Evolutionary conservation across 2,888 invertebrate genomes (phyloP).

Genomic region (Lypha dubia): DNA sequence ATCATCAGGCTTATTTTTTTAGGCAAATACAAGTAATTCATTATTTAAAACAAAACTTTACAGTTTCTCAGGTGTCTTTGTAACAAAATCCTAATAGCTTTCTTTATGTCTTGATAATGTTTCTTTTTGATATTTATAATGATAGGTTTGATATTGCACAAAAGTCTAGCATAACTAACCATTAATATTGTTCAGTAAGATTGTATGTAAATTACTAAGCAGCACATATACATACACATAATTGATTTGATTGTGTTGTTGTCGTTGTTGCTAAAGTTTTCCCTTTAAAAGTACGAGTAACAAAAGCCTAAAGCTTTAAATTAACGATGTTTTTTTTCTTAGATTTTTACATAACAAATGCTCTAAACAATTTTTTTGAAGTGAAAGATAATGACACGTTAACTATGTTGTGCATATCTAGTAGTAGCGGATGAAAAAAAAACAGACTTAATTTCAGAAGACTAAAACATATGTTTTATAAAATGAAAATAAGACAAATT

Average conservation of each 20-base stretch:
- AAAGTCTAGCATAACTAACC: background rate
- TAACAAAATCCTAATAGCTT: background rate
- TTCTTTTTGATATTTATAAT: background rate
- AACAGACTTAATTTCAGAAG: background rate
- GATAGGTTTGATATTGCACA: background rate
- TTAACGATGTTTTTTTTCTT: conserved; percentile 53
- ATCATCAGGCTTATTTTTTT: background rate
- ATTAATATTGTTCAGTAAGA: background rate
- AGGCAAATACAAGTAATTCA: background rate
- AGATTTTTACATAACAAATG: conserved; percentile 36
- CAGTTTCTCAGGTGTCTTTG: background rate
- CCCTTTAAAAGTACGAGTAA: conserved; percentile 34
- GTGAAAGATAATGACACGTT: conserved; percentile 72
- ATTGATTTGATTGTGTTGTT: conserved; percentile 51
- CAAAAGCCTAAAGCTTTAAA: conserved; percentile 56
- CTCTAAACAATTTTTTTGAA: conserved; percentile 49
- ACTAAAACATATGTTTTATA: conserved; percentile 28
- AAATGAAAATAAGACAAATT: conserved; percentile 36
- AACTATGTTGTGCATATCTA: conserved; percentile 9
- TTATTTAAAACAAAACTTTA: background rate
- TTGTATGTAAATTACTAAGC: conserved; percentile 17
- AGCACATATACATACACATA: conserved; percentile 16
- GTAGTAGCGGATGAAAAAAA: background rate
- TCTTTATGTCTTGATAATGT: background rate
- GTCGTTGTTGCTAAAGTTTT: conserved; percentile 18